Evolutionary conservation across 30 jellyfish, hydroid and myxozoan species (phyloP).

Genomic region (Pseudorhiza aurosa): DNA sequence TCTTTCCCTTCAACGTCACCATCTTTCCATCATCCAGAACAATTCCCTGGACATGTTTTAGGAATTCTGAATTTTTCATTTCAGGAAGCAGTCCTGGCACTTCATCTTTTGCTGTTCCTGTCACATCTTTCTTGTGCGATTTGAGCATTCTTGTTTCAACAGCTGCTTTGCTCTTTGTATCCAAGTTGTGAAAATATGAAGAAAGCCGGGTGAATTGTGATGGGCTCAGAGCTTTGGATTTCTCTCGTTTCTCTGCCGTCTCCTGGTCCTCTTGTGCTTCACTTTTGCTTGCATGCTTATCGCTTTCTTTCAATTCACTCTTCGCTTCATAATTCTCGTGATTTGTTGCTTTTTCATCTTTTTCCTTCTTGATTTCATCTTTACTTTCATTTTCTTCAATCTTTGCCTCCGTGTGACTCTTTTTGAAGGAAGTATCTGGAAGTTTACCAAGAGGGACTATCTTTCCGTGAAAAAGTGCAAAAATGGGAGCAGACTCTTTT

Average conservation of each 20-base stretch:
- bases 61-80: slow-evolving; percentile 60
- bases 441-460: slow-evolving; percentile 89
- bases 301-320: slow-evolving; percentile 7
- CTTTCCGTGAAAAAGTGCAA: slow-evolving; percentile 92
- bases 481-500: slow-evolving; percentile 87
- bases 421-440: slow-evolving; percentile 87
- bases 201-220: slow-evolving; percentile 46
- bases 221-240: slow-evolving; percentile 26
- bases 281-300: slow-evolving; percentile 7
- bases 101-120: slow-evolving; percentile 85
- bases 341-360: not conserved
- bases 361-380: slow-evolving; percentile 6
- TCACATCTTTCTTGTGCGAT: slow-evolving; percentile 59
- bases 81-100: slow-evolving; percentile 81
- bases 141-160: slow-evolving; percentile 40
- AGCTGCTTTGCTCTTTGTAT: slow-evolving; percentile 34
- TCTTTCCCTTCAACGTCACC: slow-evolving; percentile 68
- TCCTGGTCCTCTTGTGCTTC: not conserved
- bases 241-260: slow-evolving; percentile 17
- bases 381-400: slow-evolving; percentile 7
- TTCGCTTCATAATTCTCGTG: slow-evolving; percentile 7
- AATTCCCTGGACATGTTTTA: slow-evolving; percentile 87
- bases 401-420: slow-evolving; percentile 71
- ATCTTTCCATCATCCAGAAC: slow-evolving; percentile 90
- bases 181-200: slow-evolving; percentile 52